phyloP scores from a whole-genome alignment of 2,797 vertebrate genomes.

The Tinamus major region DNA sequence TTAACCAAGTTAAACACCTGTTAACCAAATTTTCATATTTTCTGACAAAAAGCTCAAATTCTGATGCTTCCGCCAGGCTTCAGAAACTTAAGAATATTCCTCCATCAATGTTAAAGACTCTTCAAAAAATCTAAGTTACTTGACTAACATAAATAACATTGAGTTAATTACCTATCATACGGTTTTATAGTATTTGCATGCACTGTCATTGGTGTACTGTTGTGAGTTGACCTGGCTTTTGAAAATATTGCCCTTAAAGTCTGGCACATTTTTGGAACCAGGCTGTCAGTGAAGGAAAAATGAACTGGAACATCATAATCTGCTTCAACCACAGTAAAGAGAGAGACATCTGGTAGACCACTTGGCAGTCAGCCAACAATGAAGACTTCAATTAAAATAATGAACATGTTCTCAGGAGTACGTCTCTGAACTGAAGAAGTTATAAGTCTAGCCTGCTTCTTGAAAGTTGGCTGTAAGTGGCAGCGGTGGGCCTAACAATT shows the following conservation, averaged over 20 bases:
- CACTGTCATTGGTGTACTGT: constrained; percentile 57
- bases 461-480: constrained; percentile 61
- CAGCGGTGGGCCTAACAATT: not conserved
- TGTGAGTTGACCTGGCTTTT: constrained; percentile 72
- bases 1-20: not conserved
- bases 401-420: constrained; percentile 81
- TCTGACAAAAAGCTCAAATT: not conserved
- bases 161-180: constrained; percentile 66
- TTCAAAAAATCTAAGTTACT: constrained; percentile 36
- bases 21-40: not conserved
- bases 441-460: constrained; percentile 69
- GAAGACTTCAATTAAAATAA: constrained; percentile 84
- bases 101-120: not conserved
- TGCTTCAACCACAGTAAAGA: constrained; percentile 76
- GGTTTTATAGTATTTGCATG: constrained; percentile 65
- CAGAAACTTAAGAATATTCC: not conserved
- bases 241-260: constrained; percentile 74
- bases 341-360: constrained; percentile 83
- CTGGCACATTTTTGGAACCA: constrained; percentile 77
- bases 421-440: constrained; percentile 72
- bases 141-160: constrained; percentile 31
- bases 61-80: not conserved
- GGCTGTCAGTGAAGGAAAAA: constrained; percentile 79
- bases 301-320: constrained; percentile 81
- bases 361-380: constrained; percentile 81